These are phyloP conservation scores for Acrocyrtus sp. DNA, from an alignment of 2,888 invertebrate species.

Conservation along the genomic window DNA sequence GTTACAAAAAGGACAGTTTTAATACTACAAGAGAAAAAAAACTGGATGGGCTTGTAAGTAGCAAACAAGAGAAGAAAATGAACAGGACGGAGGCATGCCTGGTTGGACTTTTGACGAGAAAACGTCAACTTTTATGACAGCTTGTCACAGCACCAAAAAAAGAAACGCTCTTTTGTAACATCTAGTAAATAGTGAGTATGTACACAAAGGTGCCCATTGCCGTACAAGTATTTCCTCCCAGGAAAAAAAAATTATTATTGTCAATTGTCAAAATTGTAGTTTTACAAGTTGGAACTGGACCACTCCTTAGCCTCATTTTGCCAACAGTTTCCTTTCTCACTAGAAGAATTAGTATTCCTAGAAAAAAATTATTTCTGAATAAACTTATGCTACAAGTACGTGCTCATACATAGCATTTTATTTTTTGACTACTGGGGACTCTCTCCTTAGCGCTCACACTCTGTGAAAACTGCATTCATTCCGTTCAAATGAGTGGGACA, in stretches of 20 bases:
- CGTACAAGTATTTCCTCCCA: not conserved
- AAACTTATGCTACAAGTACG: not conserved
- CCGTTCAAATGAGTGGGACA: slow-evolving; percentile 41
- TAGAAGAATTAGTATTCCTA: not conserved
- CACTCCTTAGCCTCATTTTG: slow-evolving; percentile 22
- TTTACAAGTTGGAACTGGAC: slow-evolving; percentile 25
- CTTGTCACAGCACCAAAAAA: slow-evolving; percentile 35
- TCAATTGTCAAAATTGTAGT: slow-evolving; percentile 27
- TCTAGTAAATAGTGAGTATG: too few species aligned
- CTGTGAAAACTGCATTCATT: too few species aligned
- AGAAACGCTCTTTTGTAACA: not conserved
- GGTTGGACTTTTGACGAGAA: slow-evolving; percentile 31
- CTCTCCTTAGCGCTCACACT: too few species aligned
- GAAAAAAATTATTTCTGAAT: not conserved
- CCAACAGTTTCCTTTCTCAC: too few species aligned
- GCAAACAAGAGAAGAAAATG: too few species aligned
- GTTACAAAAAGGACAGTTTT: slow-evolving; percentile 8
- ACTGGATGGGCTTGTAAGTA: slow-evolving; percentile 13
- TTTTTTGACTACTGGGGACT: slow-evolving; percentile 24
- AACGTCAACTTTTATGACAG: slow-evolving; percentile 49
- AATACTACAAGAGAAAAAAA: not conserved
- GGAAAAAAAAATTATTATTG: slow-evolving; percentile 16
- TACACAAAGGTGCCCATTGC: not conserved
- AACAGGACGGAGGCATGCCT: not conserved
- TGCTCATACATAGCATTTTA: slow-evolving; percentile 10